Conservation (phyloP, 2,797 vertebrate genomes). For the Tangara arthus region DNA sequence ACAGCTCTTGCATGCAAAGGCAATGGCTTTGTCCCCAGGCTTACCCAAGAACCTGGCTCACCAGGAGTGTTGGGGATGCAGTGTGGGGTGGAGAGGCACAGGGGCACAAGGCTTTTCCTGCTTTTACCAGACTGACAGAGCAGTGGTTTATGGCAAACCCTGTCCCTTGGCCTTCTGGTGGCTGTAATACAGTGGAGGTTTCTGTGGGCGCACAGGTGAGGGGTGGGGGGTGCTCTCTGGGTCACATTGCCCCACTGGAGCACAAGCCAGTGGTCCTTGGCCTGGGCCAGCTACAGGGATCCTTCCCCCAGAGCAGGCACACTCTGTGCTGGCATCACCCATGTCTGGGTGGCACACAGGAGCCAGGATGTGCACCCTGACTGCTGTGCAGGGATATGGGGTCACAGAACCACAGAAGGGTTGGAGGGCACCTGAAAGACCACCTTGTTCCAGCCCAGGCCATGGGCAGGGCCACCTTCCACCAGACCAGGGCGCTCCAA, state of each 20-base stretch:
- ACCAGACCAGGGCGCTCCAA: neutral
- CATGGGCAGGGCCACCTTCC: neutral
- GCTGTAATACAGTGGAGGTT: neutral
- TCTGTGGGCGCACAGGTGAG: neutral
- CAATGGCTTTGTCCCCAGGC: neutral
- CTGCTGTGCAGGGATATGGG: neutral
- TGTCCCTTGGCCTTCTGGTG: neutral
- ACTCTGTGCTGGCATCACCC: neutral
- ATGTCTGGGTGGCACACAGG: fast-evolving
- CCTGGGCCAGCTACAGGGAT: neutral
- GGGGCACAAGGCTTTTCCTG: neutral
- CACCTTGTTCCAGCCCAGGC: neutral
- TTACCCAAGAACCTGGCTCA: neutral
- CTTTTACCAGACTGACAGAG: neutral
- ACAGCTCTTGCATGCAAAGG: neutral
- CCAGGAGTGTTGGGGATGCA: neutral
- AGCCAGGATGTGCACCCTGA: neutral
- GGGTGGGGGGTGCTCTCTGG: neutral
- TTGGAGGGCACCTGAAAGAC: neutral
- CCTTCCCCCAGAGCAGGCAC: neutral
- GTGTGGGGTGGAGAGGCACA: neutral
- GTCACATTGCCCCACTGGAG: neutral
- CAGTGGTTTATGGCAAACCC: neutral
- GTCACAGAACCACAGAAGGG: neutral
- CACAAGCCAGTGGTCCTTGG: neutral